These are phyloP conservation scores for Odocoileus hemionus DNA, from an alignment of 2,113 vertebrate genomes.

Conservation along the genomic window DNA sequence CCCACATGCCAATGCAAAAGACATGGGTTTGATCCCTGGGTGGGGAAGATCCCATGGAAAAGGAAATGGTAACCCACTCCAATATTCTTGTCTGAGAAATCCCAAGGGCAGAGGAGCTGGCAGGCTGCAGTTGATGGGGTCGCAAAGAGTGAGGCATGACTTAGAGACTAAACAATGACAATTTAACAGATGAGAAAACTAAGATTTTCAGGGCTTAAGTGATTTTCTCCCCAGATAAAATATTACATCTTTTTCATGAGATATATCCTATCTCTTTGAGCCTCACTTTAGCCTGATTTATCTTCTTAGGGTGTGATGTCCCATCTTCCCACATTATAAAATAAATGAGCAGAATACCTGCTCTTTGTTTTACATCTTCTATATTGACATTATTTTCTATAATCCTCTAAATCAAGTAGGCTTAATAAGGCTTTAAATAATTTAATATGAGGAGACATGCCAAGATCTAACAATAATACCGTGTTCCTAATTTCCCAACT, in stretches of 20 bases:
- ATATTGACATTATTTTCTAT: not conserved
- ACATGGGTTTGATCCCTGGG: not conserved
- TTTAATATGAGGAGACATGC: not conserved
- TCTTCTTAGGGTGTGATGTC: not conserved
- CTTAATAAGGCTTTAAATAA: not conserved
- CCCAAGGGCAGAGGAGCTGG: not conserved
- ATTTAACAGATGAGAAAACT: not conserved
- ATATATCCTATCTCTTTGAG: not conserved
- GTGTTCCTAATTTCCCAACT: not conserved
- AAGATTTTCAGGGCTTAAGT: not conserved
- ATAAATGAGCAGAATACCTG: not conserved
- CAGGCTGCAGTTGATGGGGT: not conserved
- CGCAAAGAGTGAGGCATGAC: not conserved
- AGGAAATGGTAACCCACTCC: not conserved
- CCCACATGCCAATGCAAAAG: not conserved
- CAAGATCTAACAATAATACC: not conserved
- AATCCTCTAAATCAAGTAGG: not conserved
- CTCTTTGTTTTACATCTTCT: not conserved
- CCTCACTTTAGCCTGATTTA: not conserved
- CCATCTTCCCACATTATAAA: not conserved
- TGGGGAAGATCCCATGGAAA: not conserved
- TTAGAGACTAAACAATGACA: not conserved
- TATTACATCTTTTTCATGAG: not conserved
- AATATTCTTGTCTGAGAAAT: not conserved
- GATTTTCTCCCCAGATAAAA: not conserved